Evolutionary conservation across 2,888 invertebrate genomes (phyloP), one percentile per base, ranked within the genome.

Genomic region (Spicauda simplicius): DNA sequence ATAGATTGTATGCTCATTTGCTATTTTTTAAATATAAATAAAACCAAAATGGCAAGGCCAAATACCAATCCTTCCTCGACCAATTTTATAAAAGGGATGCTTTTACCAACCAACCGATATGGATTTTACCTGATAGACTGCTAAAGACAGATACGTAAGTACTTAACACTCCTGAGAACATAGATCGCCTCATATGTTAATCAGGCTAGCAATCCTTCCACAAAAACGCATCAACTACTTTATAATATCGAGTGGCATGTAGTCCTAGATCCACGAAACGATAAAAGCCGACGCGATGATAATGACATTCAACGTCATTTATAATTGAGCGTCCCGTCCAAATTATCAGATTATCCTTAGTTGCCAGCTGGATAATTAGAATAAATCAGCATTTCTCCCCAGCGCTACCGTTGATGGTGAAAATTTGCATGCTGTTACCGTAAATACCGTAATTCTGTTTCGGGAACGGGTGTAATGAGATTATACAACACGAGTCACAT

Each of bases 381-480:
- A 59, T 59, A 59, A 48, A 48, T 48, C 16, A 14, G 48, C 48
- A 48, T 16, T 59, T 48, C 12, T 48, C 19, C 54, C 20, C 16
- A n/a, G 48, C 50, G 18, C 14, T 1, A 30, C 12, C 52, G 60
- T 50, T 52, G 33, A 60, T 60, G 33, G 19, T 60, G 50, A 12
- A 50, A 50, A 60, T 52, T 60, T 52, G 60, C 60, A 60, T 60
- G 60, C 50, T 52, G 48, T 60, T 52, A 60, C 33, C 60, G 50
- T 60, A 33, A 52, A 52, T 33, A 52, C 60, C 19, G 60, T 59
- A 30, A 60, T 52, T 60, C 18, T 33, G 33, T 48, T 50, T 52
- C 18, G 52, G 30, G 50, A 60, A 52, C 60, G 60, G 60, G 50
- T 60, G 60, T 60, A 60, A 60, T 60, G 60, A 52, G 60, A 60